These are phyloP conservation scores for Eupithecia exiguata DNA, from an alignment of 2,888 invertebrate species.

Conservation along the genomic window DNA sequence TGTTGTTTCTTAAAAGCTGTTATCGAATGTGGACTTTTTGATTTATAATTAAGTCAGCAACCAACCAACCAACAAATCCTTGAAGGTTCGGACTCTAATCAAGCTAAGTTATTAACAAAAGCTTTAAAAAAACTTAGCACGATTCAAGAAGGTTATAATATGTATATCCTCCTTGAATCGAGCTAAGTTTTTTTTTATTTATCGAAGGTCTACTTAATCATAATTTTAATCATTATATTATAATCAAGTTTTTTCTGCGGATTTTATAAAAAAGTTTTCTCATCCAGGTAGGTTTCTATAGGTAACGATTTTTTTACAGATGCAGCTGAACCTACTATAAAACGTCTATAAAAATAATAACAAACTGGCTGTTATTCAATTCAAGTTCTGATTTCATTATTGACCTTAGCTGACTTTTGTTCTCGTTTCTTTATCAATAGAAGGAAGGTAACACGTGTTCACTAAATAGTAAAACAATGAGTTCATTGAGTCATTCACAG, in stretches of 20 bases:
- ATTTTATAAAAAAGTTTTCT: neutral
- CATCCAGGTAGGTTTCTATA: neutral
- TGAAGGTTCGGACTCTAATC: too few relatives aligned
- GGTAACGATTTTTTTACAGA: neutral
- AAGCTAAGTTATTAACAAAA: too few relatives aligned
- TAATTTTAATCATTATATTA: too few relatives aligned
- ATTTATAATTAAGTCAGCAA: neutral
- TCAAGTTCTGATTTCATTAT: neutral
- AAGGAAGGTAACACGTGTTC: neutral
- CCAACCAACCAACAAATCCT: too few relatives aligned
- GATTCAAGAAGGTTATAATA: too few relatives aligned
- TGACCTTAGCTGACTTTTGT: neutral
- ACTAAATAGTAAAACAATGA: slow-evolving; percentile 5
- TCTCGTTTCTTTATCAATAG: neutral
- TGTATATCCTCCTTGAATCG: neutral
- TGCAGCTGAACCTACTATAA: neutral
- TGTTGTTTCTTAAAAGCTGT: too few relatives aligned
- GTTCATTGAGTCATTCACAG: neutral
- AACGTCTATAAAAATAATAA: neutral
- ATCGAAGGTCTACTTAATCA: neutral
- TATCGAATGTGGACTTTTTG: neutral
- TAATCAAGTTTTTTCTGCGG: neutral
- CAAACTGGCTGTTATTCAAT: neutral
- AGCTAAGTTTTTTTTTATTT: neutral
- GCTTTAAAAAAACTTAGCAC: too few relatives aligned